Percentiles rank a stretch among this genome's conserved stretches.
These are phyloP conservation scores for Oncorhynchus nerka DNA, from an alignment of 2,113 vertebrate species.

Conservation along the genomic window DNA sequence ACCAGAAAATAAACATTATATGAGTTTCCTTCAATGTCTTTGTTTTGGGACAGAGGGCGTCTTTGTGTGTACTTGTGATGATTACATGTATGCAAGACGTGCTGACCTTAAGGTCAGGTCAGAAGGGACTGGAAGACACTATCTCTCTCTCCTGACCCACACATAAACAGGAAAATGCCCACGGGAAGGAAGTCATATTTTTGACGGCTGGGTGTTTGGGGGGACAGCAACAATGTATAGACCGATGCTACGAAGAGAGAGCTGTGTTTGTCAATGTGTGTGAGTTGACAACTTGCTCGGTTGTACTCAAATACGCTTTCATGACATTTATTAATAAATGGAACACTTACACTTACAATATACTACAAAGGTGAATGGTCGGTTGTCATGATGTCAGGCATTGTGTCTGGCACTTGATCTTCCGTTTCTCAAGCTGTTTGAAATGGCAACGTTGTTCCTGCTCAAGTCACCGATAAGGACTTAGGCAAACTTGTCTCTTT, in stretches of 20 bases:
- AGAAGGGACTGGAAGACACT: conserved; percentile 13
- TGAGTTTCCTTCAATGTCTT: background rate
- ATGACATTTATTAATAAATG: too few relatives aligned
- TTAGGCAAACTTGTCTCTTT: too few relatives aligned
- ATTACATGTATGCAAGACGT: background rate
- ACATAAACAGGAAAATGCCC: conserved; percentile 75
- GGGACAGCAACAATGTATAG: background rate
- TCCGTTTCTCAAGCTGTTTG: too few relatives aligned
- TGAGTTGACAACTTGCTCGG: too few relatives aligned
- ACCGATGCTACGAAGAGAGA: background rate
- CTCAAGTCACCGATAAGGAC: too few relatives aligned
- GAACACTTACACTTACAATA: too few relatives aligned
- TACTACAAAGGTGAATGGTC: too few relatives aligned
- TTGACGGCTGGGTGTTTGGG: conserved; percentile 25
- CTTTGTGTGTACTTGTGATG: background rate
- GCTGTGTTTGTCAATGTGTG: too few relatives aligned
- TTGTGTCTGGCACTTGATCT: too few relatives aligned
- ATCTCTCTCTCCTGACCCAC: conserved; percentile 59
- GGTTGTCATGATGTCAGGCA: too few relatives aligned
- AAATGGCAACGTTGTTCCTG: too few relatives aligned
- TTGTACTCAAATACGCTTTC: too few relatives aligned
- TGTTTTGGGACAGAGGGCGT: background rate
- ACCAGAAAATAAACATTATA: background rate
- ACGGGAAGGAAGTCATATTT: conserved; percentile 70
- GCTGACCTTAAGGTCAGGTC: conserved; percentile 20